Evolutionary conservation across 2,888 invertebrate species (phyloP).

Genomic region (Nysson spinosus): DNA sequence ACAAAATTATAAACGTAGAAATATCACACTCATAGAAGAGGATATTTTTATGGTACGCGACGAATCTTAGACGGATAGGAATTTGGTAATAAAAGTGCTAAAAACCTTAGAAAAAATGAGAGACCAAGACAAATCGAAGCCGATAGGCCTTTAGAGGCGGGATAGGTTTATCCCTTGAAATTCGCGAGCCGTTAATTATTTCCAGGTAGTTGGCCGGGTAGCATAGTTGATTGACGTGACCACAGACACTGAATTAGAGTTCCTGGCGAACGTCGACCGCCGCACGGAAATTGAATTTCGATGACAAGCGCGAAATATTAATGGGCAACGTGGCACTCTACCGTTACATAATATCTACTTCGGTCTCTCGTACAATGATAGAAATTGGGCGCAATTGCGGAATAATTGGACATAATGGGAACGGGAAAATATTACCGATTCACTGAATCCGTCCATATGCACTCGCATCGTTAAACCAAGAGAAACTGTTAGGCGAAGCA

Average conservation of each 20-base stretch:
- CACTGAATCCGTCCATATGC: conserved; percentile 32
- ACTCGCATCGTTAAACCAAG: conserved; percentile 21
- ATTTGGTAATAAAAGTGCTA: too few relatives aligned
- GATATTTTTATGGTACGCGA: too few relatives aligned
- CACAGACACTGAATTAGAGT: conserved; percentile 61
- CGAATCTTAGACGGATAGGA: too few relatives aligned
- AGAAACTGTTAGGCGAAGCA: conserved; percentile 6
- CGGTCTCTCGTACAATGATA: conserved; percentile 21
- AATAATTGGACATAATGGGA: conserved; percentile 55
- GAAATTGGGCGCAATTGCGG: conserved; percentile 55
- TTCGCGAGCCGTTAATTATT: conserved; percentile 58
- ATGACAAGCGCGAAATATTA: conserved; percentile 65
- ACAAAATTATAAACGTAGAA: too few relatives aligned
- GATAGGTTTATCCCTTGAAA: conserved; percentile 25
- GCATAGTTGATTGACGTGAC: conserved; percentile 60
- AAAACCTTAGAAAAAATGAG: too few relatives aligned
- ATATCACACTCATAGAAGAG: too few relatives aligned
- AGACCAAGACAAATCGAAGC: too few relatives aligned
- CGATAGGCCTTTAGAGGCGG: not conserved
- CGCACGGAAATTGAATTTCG: conserved; percentile 62
- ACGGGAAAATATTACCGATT: conserved; percentile 54
- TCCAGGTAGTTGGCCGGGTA: conserved; percentile 48
- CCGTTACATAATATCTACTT: conserved; percentile 43
- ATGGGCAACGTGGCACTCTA: conserved; percentile 37
- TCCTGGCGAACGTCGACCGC: conserved; percentile 43